Percentiles rank a stretch among this genome's conserved stretches.
Evolutionary conservation across 2,113 vertebrate genomes (phyloP).

Genomic region (Dromas ardeola): DNA sequence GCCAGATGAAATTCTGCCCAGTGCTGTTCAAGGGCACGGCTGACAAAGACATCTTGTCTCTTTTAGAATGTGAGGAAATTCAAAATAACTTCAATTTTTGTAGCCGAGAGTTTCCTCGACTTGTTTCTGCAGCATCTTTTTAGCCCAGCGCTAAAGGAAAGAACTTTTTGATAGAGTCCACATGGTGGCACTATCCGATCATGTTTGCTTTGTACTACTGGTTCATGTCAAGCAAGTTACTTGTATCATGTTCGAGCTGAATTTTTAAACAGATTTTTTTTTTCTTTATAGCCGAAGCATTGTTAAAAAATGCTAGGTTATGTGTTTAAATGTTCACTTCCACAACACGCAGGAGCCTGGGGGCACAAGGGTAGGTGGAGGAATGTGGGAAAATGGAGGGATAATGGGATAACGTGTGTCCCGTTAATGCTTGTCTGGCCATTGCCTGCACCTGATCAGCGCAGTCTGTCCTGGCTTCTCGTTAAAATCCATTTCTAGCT

Average conservation of each 20-base stretch:
- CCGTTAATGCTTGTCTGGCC: not conserved
- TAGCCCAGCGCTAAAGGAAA: not conserved
- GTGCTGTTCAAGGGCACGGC: not conserved
- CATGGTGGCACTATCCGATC: conserved; percentile 14
- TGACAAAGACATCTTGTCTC: not conserved
- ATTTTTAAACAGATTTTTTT: not conserved
- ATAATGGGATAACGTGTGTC: not conserved
- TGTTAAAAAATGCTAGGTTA: not conserved
- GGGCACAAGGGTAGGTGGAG: not conserved
- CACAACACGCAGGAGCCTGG: not conserved
- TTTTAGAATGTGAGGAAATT: not conserved
- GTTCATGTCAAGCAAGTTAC: not conserved
- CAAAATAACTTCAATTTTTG: not conserved
- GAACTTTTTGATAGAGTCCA: not conserved
- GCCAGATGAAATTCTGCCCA: not conserved
- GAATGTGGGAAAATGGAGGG: not conserved
- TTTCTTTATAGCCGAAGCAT: not conserved
- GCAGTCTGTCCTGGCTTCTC: not conserved
- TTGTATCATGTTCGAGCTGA: not conserved
- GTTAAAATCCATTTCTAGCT: not conserved
- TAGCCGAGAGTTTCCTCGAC: not conserved
- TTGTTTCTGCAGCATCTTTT: not conserved
- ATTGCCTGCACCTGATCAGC: too few relatives aligned
- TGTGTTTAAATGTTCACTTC: not conserved
- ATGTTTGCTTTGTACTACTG: not conserved